A percentile compares a stretch with the other conserved stretches of the same genome.
Conservation (phyloP, 2,113 vertebrate genomes). For the Nycticebus coucang region DNA sequence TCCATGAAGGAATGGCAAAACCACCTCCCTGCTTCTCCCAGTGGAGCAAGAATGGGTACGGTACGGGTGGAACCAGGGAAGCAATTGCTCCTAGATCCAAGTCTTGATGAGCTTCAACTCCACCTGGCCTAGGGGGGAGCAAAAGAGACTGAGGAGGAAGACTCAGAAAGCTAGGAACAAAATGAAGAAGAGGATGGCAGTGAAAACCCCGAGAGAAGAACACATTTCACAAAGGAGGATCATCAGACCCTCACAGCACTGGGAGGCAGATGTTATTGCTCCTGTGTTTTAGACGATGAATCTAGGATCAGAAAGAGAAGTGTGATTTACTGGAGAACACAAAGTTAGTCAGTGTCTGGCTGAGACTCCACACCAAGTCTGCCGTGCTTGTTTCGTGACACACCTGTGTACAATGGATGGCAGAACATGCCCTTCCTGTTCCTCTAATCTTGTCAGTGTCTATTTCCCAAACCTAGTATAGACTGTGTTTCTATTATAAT, state of each 20-base stretch:
- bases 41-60: background rate
- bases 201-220: background rate
- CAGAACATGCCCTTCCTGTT: background rate
- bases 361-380: conserved; percentile 34
- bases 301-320: background rate
- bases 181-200: background rate
- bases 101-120: background rate
- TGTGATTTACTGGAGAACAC: conserved; percentile 4
- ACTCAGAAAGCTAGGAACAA: background rate
- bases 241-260: background rate
- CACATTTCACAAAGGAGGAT: background rate
- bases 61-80: background rate
- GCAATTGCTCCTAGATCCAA: background rate
- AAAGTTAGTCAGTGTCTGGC: background rate
- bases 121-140: background rate
- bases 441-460: conserved; percentile 15
- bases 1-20: background rate
- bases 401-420: conserved; percentile 36
- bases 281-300: background rate
- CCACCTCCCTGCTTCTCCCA: background rate
- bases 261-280: background rate
- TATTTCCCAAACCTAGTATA: background rate
- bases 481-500: background rate
- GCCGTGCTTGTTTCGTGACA: background rate
- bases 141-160: background rate